Conservation (phyloP, 1,140 invertebrate species). For the Drosophila arizonae region DNA sequence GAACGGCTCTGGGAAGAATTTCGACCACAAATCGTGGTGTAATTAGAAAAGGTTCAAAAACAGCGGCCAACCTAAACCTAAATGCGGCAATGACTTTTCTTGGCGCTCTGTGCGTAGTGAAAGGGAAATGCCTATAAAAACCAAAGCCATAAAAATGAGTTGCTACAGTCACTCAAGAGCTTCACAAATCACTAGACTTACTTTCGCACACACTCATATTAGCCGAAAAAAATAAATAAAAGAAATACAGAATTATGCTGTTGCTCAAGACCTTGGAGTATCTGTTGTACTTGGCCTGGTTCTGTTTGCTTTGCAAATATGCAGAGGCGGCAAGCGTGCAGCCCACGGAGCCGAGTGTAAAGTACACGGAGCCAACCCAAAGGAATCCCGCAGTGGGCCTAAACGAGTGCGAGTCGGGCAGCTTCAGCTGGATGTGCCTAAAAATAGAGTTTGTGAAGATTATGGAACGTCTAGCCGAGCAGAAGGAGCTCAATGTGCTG, state of each 20-base stretch:
- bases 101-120: conserved; percentile 56
- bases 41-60: conserved; percentile 73
- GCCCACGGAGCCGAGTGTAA: conserved; percentile 38
- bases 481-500: conserved; percentile 83
- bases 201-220: not conserved
- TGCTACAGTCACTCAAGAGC: conserved; percentile 53
- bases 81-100: conserved; percentile 57
- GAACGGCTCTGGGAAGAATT: conserved; percentile 79
- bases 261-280: conserved; percentile 72
- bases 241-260: conserved; percentile 52
- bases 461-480: conserved; percentile 87
- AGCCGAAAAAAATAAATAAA: not conserved
- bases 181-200: conserved; percentile 43
- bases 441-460: conserved; percentile 91
- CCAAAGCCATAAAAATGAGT: conserved; percentile 55
- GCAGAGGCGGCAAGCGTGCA: conserved; percentile 61
- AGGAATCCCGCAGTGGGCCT: conserved; percentile 24
- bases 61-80: conserved; percentile 33
- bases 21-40: conserved; percentile 77
- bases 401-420: conserved; percentile 85
- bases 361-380: conserved; percentile 38
- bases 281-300: conserved; percentile 66
- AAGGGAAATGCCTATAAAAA: conserved; percentile 79
- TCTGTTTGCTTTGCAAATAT: conserved; percentile 70
- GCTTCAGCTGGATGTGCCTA: conserved; percentile 89